Base-by-base conservation (phyloP, 2,797 vertebrate species). In the Todus mexicanus region DNA sequence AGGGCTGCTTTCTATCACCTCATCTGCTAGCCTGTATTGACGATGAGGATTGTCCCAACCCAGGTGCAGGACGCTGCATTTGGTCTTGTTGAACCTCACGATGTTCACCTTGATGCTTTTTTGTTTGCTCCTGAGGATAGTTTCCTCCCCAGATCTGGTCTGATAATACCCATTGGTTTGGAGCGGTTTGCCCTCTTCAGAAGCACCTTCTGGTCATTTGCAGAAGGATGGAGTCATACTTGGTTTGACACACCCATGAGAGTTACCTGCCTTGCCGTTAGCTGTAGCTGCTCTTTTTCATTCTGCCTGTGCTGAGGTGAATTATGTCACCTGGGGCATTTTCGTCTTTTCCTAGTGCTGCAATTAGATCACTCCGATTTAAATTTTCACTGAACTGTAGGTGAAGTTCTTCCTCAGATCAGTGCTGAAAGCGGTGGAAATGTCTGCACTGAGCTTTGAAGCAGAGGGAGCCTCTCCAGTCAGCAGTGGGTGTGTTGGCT, bases 381-480 rank as follows among this genome's bases (percentile, higher is more conserved):
- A 69, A 19, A n/a, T 38, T 65, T 35, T 12, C 22, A 27, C 45
- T 31, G 33, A 65, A 23, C 7, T 54, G 26, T 33, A n/a, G 12
- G 21, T 53, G 20, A 60, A 54, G 5, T 12, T 31, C 11, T 31
- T 78, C 35, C 33, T 35, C 31, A 20, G 57, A 20, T 40, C 16
- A 5, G 0, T 11, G 69, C 25, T 47, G 56, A 53, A 63, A 33
- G 8, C 8, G 1, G 17, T 9, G 65, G 81, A 23, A 72, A 18
- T 40, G 0, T 0, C 35, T 1, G 0, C 4, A 21, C 9, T 31
- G 35, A n/a, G 45, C 45, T 63, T 5, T 26, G 53, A 19, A 48
- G 57, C 1, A 1, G 51, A 21, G 33, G 2, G 33, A 69, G 29
- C 23, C 5, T 20, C 60, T 29, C 11, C 35, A 5, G 9, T 48